Evolutionary conservation across 2,888 invertebrate species (phyloP).

Genomic region (Lysandra coridon): DNA sequence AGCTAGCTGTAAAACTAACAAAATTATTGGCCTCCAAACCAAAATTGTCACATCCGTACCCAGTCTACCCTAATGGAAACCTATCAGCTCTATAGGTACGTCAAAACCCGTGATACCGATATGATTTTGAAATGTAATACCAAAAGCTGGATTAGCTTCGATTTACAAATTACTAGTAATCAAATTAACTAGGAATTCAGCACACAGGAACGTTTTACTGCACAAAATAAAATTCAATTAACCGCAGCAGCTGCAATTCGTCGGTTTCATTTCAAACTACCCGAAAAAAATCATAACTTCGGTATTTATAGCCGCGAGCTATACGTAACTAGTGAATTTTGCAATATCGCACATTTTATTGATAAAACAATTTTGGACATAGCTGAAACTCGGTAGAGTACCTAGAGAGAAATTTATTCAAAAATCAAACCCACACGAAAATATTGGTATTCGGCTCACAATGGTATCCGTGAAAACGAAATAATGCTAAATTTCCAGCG

Average conservation of each 20-base stretch:
- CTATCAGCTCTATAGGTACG: background rate
- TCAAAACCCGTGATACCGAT: background rate
- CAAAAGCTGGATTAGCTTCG: background rate
- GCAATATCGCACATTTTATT: background rate
- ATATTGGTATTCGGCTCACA: too few species aligned
- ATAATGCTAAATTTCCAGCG: too few species aligned
- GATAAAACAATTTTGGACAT: background rate
- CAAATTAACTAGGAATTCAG: background rate
- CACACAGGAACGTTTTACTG: background rate
- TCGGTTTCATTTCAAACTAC: background rate
- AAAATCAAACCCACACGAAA: too few species aligned
- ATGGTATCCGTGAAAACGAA: too few species aligned
- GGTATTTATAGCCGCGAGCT: background rate
- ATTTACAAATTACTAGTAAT: slow-evolving; percentile 6
- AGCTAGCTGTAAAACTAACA: too few species aligned
- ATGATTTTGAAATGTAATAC: background rate
- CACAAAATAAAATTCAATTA: slow-evolving; percentile 1
- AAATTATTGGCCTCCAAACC: too few species aligned
- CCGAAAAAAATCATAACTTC: background rate
- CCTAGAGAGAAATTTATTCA: too few species aligned
- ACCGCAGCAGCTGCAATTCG: background rate
- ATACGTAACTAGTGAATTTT: background rate
- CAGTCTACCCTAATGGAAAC: too few species aligned
- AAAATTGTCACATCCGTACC: too few species aligned
- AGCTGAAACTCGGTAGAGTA: too few species aligned